Evolutionary conservation across 1,140 invertebrate genomes (phyloP).

Genomic region (Apocrypta bakeri): DNA sequence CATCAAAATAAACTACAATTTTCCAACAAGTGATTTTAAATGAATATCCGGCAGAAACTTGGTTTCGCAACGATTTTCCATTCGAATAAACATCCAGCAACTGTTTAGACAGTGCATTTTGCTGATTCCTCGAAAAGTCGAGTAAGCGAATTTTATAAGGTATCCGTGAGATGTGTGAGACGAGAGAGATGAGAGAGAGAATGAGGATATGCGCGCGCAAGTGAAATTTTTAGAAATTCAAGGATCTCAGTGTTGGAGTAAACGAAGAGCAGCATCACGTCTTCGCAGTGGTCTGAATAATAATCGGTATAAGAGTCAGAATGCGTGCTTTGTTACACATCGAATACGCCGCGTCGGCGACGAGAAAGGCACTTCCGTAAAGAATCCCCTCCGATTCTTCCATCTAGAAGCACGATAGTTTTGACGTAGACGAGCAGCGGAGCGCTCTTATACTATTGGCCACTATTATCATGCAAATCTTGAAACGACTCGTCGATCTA

Average conservation of each 20-base stretch:
- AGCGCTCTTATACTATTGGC: background rate
- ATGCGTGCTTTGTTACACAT: conserved; percentile 19
- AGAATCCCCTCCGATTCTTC: background rate
- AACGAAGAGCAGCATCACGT: no score
- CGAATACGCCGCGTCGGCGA: background rate
- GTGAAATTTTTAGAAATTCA: conserved; percentile 18
- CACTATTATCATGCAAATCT: conserved; percentile 28
- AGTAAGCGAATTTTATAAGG: conserved; percentile 55
- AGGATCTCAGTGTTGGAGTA: no score
- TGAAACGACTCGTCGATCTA: background rate
- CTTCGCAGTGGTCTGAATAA: no score
- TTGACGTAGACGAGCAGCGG: background rate
- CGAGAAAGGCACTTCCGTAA: conserved; percentile 4
- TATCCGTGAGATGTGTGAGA: background rate
- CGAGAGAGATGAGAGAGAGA: background rate
- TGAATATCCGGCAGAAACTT: background rate
- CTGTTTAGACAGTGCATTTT: background rate
- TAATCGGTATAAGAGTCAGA: no score
- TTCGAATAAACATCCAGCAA: background rate
- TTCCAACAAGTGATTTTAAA: conserved; percentile 9
- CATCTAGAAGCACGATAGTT: background rate
- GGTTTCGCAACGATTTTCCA: conserved; percentile 20
- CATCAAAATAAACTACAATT: background rate
- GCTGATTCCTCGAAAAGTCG: conserved; percentile 43
- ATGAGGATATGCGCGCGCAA: background rate